Conservation (phyloP, 2,888 invertebrate genomes). For the Troilus luridus region DNA sequence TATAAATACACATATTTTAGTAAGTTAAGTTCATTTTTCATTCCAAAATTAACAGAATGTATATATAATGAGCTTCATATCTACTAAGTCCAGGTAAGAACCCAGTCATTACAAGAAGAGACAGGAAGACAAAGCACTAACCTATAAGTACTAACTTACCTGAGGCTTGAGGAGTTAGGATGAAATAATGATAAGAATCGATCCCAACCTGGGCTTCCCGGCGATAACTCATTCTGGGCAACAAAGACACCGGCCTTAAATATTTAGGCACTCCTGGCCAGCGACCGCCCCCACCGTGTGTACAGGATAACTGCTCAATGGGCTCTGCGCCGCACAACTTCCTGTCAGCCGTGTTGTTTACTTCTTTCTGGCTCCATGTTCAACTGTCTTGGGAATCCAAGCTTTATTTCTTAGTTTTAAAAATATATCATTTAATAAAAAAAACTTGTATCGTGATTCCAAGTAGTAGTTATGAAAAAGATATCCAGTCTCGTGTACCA, state of each 20-base stretch:
- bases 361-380: background rate
- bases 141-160: too few relatives aligned
- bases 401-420: too few relatives aligned
- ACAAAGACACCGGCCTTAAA: conserved; percentile 53
- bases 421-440: too few relatives aligned
- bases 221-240: background rate
- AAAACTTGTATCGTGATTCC: too few relatives aligned
- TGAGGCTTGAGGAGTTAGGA: background rate
- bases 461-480: too few relatives aligned
- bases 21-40: too few relatives aligned
- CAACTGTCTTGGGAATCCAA: too few relatives aligned
- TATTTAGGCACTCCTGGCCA: conserved; percentile 21
- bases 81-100: background rate
- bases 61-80: too few relatives aligned
- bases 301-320: background rate
- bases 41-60: too few relatives aligned
- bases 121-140: background rate
- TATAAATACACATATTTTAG: too few relatives aligned
- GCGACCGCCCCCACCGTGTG: background rate
- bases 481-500: too few relatives aligned
- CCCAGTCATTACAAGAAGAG: background rate
- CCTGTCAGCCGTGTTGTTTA: background rate
- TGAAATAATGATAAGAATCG: conserved; percentile 55
- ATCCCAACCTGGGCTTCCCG: background rate
- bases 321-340: background rate